These are phyloP conservation scores for Patella pellucida DNA, from an alignment of 2,888 invertebrate genomes.

Conservation along the genomic window DNA sequence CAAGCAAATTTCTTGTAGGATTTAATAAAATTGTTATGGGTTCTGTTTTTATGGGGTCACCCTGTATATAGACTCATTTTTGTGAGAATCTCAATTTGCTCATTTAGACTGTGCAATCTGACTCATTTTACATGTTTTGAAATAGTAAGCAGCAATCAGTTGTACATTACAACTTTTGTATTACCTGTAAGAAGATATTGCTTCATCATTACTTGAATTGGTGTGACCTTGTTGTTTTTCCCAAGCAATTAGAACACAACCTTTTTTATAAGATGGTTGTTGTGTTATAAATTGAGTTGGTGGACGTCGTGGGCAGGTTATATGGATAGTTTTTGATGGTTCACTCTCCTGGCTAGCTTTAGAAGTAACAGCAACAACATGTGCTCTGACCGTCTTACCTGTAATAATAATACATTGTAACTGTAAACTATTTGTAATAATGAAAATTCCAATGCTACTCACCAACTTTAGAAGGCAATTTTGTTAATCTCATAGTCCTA, in stretches of 20 bases:
- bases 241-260: constrained; percentile 69
- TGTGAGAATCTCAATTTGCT: no score
- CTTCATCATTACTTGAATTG: constrained; percentile 56
- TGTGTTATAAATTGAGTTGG: constrained; percentile 59
- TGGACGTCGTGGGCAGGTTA: constrained; percentile 66
- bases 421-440: background rate
- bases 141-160: no score
- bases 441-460: no score
- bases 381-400: constrained; percentile 61
- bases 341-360: constrained; percentile 63
- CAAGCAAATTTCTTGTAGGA: no score
- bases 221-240: constrained; percentile 58
- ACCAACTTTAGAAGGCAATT: no score
- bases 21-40: no score
- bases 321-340: constrained; percentile 58
- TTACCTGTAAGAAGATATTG: constrained; percentile 65
- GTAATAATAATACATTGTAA: constrained; percentile 10
- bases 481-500: no score
- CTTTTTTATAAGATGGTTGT: constrained; percentile 67
- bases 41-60: no score
- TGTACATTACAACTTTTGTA: no score
- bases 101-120: no score
- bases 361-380: constrained; percentile 62
- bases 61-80: no score
- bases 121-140: no score